phyloP scores from a whole-genome alignment of 2,888 invertebrate species.

The Tetramorium bicarinatum region DNA sequence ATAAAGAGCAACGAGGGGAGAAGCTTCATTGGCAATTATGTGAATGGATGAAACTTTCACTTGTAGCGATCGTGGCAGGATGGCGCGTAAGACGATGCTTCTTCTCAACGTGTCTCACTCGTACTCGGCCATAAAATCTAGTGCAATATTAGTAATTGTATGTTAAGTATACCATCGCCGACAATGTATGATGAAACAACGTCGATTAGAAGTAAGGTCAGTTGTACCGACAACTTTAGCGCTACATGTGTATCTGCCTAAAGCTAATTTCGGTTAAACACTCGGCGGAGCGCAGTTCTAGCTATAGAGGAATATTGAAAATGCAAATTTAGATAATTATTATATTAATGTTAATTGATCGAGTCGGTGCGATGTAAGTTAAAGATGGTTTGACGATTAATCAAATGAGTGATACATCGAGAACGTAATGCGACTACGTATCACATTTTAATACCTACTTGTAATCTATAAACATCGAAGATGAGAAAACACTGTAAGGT shows the following conservation, averaged over 20 bases:
- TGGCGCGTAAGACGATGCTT: slow-evolving; percentile 27
- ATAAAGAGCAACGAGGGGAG: slow-evolving; percentile 26
- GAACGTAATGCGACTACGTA: slow-evolving; percentile 11
- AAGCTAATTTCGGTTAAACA: slow-evolving; percentile 7
- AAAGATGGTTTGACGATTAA: slow-evolving; percentile 17
- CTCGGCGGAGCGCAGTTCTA: background rate
- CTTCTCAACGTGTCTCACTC: slow-evolving; percentile 34
- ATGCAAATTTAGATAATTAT: slow-evolving; percentile 10
- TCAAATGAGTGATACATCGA: slow-evolving; percentile 27
- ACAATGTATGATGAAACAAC: slow-evolving; percentile 17
- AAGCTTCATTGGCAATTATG: slow-evolving; percentile 30
- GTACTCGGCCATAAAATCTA: slow-evolving; percentile 54
- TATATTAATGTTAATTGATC: background rate
- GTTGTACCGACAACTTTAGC: slow-evolving; percentile 16
- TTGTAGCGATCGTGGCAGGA: background rate
- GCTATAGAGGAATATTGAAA: background rate
- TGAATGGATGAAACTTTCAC: slow-evolving; percentile 22
- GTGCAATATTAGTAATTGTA: slow-evolving; percentile 55
- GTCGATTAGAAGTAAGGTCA: slow-evolving; percentile 26
- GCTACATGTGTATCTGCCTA: slow-evolving; percentile 1
- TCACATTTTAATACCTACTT: slow-evolving; percentile 32
- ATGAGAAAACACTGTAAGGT: slow-evolving; percentile 20
- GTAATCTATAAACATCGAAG: slow-evolving; percentile 30
- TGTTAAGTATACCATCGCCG: slow-evolving; percentile 34
- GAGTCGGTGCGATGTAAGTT: background rate